These are phyloP conservation scores for Sebastes itinus DNA, from an alignment of 2,797 vertebrate species.

Conservation along the genomic window DNA sequence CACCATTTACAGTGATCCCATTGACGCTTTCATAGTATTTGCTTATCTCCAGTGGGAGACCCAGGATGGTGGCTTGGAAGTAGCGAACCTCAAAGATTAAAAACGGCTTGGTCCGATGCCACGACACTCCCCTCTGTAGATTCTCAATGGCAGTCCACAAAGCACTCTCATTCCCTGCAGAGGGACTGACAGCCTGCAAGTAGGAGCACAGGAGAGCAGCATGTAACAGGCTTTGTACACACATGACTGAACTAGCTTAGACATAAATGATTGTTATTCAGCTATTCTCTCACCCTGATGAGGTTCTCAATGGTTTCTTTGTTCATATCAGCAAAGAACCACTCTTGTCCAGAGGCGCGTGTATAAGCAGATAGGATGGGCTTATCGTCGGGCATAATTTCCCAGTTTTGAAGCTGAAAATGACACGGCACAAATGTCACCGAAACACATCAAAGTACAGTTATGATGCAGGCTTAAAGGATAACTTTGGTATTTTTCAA, in stretches of 20 bases:
- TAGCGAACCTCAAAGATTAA: constrained; percentile 79
- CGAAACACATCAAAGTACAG: neutral
- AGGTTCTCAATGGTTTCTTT: constrained; percentile 76
- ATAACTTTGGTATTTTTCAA: no score
- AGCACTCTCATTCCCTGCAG: constrained; percentile 66
- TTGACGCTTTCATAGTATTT: constrained; percentile 77
- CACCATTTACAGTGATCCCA: constrained; percentile 78
- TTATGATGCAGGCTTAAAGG: neutral
- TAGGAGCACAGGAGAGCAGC: constrained; percentile 1
- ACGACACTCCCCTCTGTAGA: constrained; percentile 73
- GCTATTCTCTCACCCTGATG: constrained; percentile 77
- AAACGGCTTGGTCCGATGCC: constrained; percentile 74
- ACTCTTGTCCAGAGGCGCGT: constrained; percentile 85
- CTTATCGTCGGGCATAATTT: constrained; percentile 76
- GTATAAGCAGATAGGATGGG: constrained; percentile 77
- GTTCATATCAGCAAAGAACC: constrained; percentile 77
- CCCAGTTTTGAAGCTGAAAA: constrained; percentile 85
- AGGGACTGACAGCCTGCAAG: constrained; percentile 68
- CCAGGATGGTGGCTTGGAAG: constrained; percentile 80
- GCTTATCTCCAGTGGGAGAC: constrained; percentile 84
- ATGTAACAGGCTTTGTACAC: neutral
- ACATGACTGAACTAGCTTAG: neutral
- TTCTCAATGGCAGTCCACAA: constrained; percentile 68
- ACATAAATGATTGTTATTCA: neutral
- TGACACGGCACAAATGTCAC: neutral